Evolutionary conservation across 2,797 vertebrate species (phyloP), one percentile per base, ranked within the genome.

Genomic region (Erethizon dorsatum): DNA sequence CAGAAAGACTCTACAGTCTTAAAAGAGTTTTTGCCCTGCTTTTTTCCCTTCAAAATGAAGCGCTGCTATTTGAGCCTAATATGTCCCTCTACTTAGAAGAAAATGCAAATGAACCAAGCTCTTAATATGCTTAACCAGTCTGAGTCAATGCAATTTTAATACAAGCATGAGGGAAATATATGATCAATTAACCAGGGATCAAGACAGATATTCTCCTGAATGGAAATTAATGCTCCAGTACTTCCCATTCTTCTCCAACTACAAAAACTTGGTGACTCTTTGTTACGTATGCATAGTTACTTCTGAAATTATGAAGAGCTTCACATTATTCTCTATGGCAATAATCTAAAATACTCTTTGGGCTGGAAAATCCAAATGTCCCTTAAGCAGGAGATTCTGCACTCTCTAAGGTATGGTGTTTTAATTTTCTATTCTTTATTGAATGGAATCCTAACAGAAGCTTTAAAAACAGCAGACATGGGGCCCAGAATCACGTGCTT

Each of bases 1-100:
- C 98, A 99, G 98, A 98, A 98, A 98, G 98, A 98, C 98, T 98
- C 98, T 94, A 98, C 98, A 98, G 98, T 99, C 98, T 98, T 98
- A 83, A 65, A 97, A 98, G 89, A 83, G 26, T 97, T 98, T 98
- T 92, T 98, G 97, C 98, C 98, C 98, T 97, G 97, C 96, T 98
- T 98, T 97, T 41, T 11, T 37, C 86, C 67, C 94, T 97, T 98
- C 97, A 89, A 98, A 98, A 98, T 0, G 97, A 98, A 98, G 98
- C 88, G 17, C 95, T 96, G 98, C 98, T 98, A 97, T 97, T 98
- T 98, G 98, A 98, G 98, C 88, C 98, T 98, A 96, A 97, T 97
- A 97, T 92, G 97, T 97, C 95, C 97, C 91, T 97, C 92, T 89
- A 96, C 98, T 98, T 97, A 98, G 92, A 98, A 98, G 97, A 97